phyloP scores from a whole-genome alignment of 2,888 invertebrate genomes.

The Megaustenia siamemsis region DNA sequence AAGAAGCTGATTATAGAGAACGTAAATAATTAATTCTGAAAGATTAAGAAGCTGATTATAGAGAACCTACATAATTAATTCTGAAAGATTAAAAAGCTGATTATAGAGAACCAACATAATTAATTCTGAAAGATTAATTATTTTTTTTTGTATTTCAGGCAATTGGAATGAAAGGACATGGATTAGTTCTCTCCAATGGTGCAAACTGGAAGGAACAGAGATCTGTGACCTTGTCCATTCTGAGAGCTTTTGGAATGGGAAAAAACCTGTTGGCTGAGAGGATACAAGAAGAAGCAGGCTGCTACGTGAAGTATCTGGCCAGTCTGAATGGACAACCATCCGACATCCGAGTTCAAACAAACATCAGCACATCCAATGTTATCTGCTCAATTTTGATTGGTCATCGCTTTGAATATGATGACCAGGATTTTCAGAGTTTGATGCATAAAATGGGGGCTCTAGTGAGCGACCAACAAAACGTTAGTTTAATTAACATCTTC shows the following conservation, averaged over 20 bases:
- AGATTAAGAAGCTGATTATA: too few relatives aligned
- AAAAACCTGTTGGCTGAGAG: neutral
- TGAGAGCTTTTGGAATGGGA: constrained; percentile 22
- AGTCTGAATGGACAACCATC: constrained; percentile 24
- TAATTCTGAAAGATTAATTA: too few relatives aligned
- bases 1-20: too few relatives aligned
- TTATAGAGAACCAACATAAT: too few relatives aligned
- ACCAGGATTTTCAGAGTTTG: constrained; percentile 6
- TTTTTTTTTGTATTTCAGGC: neutral
- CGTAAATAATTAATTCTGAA: too few relatives aligned
- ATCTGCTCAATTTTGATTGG: constrained; percentile 32
- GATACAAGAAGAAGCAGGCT: constrained; percentile 20
- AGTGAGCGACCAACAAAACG: neutral
- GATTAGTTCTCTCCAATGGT: constrained; percentile 13
- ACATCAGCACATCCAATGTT: constrained; percentile 18
- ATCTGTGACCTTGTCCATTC: constrained; percentile 3
- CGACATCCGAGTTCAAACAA: constrained; percentile 17
- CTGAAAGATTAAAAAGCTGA: too few relatives aligned
- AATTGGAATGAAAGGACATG: neutral
- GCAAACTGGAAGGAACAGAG: constrained; percentile 31
- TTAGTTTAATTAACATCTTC: constrained; percentile 13
- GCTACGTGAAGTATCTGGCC: neutral
- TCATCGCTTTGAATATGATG: constrained; percentile 26
- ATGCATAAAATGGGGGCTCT: neutral
- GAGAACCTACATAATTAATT: too few relatives aligned